Evolutionary conservation across 2,797 vertebrate species (phyloP).

Genomic region (Threskiornis aethiopicus): DNA sequence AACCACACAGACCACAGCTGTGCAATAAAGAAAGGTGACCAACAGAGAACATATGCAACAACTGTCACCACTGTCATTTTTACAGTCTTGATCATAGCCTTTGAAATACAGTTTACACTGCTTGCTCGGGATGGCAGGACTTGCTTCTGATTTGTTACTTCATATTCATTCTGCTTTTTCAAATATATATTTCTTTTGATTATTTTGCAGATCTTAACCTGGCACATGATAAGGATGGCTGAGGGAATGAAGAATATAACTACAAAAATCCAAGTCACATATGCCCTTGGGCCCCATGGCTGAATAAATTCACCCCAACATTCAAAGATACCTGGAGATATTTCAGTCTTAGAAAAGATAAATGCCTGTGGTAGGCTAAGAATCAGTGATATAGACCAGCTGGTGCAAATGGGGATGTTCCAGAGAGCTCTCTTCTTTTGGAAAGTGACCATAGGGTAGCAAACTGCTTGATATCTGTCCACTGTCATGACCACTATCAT

Average conservation of each 20-base stretch:
- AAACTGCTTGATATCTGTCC: conserved; percentile 69
- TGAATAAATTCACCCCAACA: conserved; percentile 72
- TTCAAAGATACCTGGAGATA: conserved; percentile 68
- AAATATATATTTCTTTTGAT: conserved; percentile 62
- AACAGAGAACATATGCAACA: conserved; percentile 68
- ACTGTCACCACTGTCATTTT: conserved; percentile 76
- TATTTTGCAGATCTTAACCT: conserved; percentile 68
- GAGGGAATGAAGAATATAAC: conserved; percentile 72
- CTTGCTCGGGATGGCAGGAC: conserved; percentile 45
- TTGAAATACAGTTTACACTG: conserved; percentile 70
- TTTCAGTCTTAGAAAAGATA: conserved; percentile 73
- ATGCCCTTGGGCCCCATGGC: conserved; percentile 59
- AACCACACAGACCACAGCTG: conserved; percentile 76
- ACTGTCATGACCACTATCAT: conserved; percentile 71
- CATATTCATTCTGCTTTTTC: conserved; percentile 53
- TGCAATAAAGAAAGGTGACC: conserved; percentile 75
- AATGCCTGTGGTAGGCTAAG: conserved; percentile 74
- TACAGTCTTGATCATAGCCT: conserved; percentile 77
- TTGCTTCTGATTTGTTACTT: conserved; percentile 48
- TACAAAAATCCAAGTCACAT: conserved; percentile 72
- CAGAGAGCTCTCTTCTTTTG: conserved; percentile 70
- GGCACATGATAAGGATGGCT: conserved; percentile 56
- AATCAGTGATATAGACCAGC: conserved; percentile 63
- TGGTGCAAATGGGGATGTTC: conserved; percentile 69
- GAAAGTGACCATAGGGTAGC: conserved; percentile 70